Evolutionary conservation across 2,113 vertebrate species (phyloP).

Genomic region (Smithornis capensis): DNA sequence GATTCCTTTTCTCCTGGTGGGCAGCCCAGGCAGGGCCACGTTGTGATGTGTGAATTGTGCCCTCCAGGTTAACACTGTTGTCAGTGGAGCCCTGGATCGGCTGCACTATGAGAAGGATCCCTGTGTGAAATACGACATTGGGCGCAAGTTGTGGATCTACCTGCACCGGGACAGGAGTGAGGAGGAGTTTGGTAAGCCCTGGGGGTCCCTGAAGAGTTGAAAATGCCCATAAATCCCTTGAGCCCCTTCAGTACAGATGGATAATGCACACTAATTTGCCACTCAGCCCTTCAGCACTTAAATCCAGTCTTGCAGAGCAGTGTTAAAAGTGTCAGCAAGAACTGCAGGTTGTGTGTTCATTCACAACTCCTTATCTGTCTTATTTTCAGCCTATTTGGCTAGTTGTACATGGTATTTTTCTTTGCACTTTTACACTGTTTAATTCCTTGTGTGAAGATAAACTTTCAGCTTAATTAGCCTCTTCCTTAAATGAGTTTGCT

Average conservation of each 20-base stretch:
- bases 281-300: neutral
- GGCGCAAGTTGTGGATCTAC: conserved; percentile 97
- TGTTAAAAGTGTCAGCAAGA: neutral
- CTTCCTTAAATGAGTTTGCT: neutral
- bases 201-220: neutral
- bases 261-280: neutral
- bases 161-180: conserved; percentile 91
- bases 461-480: neutral
- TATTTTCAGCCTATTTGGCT: neutral
- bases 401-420: neutral
- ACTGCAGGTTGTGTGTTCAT: neutral
- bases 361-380: neutral
- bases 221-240: neutral
- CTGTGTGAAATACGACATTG: conserved; percentile 96
- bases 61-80: conserved; percentile 92
- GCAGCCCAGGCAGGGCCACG: neutral
- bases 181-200: conserved; percentile 91
- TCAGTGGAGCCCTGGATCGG: conserved; percentile 93
- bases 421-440: neutral
- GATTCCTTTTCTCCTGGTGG: neutral
- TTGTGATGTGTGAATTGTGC: neutral
- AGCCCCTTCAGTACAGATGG: neutral
- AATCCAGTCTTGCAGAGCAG: neutral
- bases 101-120: conserved; percentile 98
- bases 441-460: neutral